Conservation (phyloP, 2,797 vertebrate species). For the Neomorphus geoffroyi region DNA sequence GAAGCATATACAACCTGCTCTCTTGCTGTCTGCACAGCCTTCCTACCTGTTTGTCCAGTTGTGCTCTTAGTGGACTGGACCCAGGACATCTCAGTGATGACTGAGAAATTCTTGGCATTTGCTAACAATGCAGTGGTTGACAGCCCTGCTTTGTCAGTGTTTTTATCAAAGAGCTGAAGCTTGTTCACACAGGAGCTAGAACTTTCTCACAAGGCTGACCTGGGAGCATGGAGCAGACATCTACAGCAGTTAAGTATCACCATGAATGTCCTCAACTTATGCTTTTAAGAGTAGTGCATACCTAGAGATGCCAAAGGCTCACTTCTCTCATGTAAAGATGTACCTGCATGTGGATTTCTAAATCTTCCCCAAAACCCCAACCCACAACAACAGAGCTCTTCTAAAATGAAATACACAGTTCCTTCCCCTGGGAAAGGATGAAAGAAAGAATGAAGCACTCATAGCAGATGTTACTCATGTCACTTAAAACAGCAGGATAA, state of each 20-base stretch:
- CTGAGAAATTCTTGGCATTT: background rate
- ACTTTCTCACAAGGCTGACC: background rate
- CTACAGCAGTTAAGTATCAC: background rate
- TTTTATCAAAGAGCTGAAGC: background rate
- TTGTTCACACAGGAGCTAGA: background rate
- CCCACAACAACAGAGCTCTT: conserved; percentile 21
- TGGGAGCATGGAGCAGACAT: background rate
- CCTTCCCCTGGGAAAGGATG: conserved; percentile 53
- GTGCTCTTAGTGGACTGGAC: background rate
- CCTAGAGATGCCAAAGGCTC: background rate
- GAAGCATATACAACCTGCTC: background rate
- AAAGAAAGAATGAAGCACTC: conserved; percentile 54
- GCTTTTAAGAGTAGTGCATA: background rate
- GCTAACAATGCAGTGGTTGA: background rate
- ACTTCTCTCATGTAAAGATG: background rate
- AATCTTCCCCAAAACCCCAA: conserved; percentile 12
- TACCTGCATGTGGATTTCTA: conserved; percentile 25
- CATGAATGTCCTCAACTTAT: background rate
- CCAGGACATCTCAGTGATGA: background rate
- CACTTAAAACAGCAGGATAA: conserved; percentile 37
- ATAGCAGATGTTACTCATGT: conserved; percentile 56
- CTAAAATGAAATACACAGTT: conserved; percentile 28
- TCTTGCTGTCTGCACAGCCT: background rate
- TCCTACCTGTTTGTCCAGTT: background rate
- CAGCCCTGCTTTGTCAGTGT: background rate